Percentiles rank a stretch among this genome's conserved stretches.
These are phyloP conservation scores for Poeciliopsis retropinna DNA, from an alignment of 2,113 vertebrate genomes.

Conservation along the genomic window DNA sequence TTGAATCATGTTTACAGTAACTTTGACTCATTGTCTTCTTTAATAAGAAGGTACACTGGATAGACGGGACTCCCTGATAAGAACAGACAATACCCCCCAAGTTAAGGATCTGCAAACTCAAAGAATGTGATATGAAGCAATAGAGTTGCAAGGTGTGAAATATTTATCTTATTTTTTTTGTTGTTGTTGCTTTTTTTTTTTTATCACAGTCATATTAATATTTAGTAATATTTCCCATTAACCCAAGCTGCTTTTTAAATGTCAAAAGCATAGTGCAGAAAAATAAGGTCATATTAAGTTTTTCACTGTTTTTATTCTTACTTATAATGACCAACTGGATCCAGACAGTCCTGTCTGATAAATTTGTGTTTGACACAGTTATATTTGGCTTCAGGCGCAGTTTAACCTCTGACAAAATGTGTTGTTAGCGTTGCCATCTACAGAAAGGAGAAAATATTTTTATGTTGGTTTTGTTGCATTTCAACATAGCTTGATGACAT, in stretches of 20 bases:
- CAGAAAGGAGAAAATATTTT: background rate
- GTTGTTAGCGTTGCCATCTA: background rate
- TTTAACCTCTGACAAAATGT: background rate
- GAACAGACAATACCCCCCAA: slow-evolving; percentile 59
- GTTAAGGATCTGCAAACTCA: slow-evolving; percentile 22
- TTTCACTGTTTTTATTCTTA: slow-evolving; percentile 18
- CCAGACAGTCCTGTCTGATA: background rate
- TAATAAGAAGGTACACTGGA: background rate
- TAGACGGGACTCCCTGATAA: slow-evolving; percentile 54
- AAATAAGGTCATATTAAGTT: background rate
- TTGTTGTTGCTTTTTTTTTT: background rate
- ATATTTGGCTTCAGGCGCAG: slow-evolving; percentile 6
- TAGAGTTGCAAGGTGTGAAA: slow-evolving; percentile 8
- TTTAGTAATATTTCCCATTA: background rate
- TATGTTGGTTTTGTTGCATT: background rate
- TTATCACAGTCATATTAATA: slow-evolving; percentile 19
- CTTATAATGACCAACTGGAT: slow-evolving; percentile 7
- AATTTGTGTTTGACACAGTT: slow-evolving; percentile 31
- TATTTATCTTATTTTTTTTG: slow-evolving; percentile 18
- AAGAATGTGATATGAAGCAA: slow-evolving; percentile 1
- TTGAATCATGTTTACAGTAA: background rate
- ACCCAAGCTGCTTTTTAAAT: background rate
- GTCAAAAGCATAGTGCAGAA: too few species aligned
- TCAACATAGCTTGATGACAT: background rate
- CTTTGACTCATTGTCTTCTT: background rate